Evolutionary conservation across 2,113 vertebrate genomes (phyloP), one percentile per base, ranked within the genome.

Genomic region (Myotis davidii): DNA sequence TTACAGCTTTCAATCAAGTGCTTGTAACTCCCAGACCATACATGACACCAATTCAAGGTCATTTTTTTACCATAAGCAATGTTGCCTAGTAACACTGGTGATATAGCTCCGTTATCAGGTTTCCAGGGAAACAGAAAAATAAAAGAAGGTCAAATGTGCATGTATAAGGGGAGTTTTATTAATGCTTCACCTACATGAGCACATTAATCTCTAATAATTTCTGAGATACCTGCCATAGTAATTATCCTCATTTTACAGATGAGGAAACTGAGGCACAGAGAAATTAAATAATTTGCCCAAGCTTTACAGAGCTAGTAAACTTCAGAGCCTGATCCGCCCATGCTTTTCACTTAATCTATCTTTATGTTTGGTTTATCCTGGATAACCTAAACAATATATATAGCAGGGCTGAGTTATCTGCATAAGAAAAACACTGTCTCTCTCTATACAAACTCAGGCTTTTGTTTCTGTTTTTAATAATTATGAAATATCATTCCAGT

Each of bases 121-220:
- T 88, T 83, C 79, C 50, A 7, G 21, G 45, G 25, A 14, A 74
- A 85, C n/a, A 94, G 52, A 88, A 89, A 87, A 90, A 88, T 76
- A 52, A 93, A 85, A 27, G 39, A 45, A 39, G 3, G 27, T 48
- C 32, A 93, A 70, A 85, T 86, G 21, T 3, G 16, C 4, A 5
- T 20, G 21, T 14, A 48, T 34, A 83, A 90, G 25, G 13, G 34
- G 6, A 56, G 45, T 48, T 69, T 67, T 34, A 7, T 54, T 61
- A 73, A 48, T 2, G 2, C 45, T 88, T 69, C 27, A 18, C 16
- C 56, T 73, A 87, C 10, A 65, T 27, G 16, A 78, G 85, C 25
- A 59, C 16, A 16, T 34, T 32, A 79, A 67, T n/a, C 27, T 64
- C 45, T 5, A 64, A 16, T 9, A 14, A 34, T 5, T 77, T 67